Base-by-base conservation (phyloP, 2,888 invertebrate species). In the Charanyca ferruginea region DNA sequence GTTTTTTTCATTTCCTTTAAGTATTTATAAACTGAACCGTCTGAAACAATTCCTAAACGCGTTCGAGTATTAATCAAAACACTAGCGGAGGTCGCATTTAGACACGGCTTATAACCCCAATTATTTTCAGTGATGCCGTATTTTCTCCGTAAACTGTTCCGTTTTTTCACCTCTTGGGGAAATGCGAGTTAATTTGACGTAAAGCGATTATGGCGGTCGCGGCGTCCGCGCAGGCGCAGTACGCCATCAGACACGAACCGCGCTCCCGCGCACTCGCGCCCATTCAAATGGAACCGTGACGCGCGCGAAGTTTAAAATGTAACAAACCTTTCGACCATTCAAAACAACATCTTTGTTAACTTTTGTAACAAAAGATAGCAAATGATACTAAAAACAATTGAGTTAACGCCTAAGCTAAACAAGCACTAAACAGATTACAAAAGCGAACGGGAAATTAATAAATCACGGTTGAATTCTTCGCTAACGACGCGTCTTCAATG, bases 81-180 rank as follows among this genome's bases (percentile, higher is more conserved):
- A 53, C 7, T 23, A 28, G 22, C 16, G 23, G 28, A 41, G 42
- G 53, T 48, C 47, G 44, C 22, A 47, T 66, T 75, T 61, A 9
- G 73, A 45, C 73, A 88, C 90, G 89, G 85, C 85, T 85, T 85
- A 85, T 89, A 89, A 87, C 90, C 88, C 86, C 86, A 84, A 91
- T 93, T 89, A 91, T 91, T 91, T 91, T 91, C 91, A 91, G 91
- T 87, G 83, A 87, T 84, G 87, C 85, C 78, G 86, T 81, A 90
- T 94, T 93, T 94, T 93, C 93, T 91, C 90, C 85, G 87, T 87
- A 88, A 90, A 86, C 86, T 84, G 90, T 90, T 91, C 89, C 87
- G 92, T 93, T 93, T 94, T 93, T 93, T 92, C 90, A 90, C 87
- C 89, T 90, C 91, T 85, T 78, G 90, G 92, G 91, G 93, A 93